These are phyloP conservation scores for Hoplodrina ambigua DNA, from an alignment of 2,888 invertebrate genomes.

Conservation along the genomic window DNA sequence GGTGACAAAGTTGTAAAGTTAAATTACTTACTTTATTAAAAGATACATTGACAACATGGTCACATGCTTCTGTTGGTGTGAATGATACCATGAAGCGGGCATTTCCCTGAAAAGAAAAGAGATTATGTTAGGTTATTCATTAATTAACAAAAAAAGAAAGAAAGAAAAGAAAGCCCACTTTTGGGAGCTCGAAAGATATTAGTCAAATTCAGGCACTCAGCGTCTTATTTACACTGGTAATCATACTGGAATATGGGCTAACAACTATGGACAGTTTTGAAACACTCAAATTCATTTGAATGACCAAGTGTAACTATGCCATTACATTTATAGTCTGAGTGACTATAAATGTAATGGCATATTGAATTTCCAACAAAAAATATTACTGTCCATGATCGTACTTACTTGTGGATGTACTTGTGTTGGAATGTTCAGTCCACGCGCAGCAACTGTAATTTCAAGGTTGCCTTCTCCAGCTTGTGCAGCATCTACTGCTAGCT, in stretches of 20 bases:
- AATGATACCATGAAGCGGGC: constrained; percentile 98
- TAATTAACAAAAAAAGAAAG: too few relatives aligned
- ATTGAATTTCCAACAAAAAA: background rate
- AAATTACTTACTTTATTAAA: constrained; percentile 95
- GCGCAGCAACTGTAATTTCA: constrained; percentile 98
- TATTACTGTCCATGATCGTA: constrained; percentile 29
- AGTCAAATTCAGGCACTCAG: too few relatives aligned
- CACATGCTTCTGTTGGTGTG: constrained; percentile 97
- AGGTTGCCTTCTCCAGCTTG: constrained; percentile 99
- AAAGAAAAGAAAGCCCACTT: too few relatives aligned
- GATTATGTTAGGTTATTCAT: background rate
- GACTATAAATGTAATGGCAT: too few relatives aligned
- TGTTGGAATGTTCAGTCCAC: constrained; percentile 98
- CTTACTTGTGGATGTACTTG: constrained; percentile 98
- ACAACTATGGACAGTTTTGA: too few relatives aligned
- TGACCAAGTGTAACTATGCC: too few relatives aligned
- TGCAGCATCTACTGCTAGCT: constrained; percentile 98
- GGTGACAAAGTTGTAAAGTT: background rate
- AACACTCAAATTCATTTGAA: too few relatives aligned
- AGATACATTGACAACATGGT: constrained; percentile 98
- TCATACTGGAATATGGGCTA: too few relatives aligned
- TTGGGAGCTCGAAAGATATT: too few relatives aligned
- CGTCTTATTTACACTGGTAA: too few relatives aligned
- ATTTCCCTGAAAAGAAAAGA: constrained; percentile 82
- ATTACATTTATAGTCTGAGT: background rate